Percentiles rank a stretch among this genome's conserved stretches.
Evolutionary conservation across 2,797 vertebrate species (phyloP).

Genomic region (Philypnodon macrostomus): DNA sequence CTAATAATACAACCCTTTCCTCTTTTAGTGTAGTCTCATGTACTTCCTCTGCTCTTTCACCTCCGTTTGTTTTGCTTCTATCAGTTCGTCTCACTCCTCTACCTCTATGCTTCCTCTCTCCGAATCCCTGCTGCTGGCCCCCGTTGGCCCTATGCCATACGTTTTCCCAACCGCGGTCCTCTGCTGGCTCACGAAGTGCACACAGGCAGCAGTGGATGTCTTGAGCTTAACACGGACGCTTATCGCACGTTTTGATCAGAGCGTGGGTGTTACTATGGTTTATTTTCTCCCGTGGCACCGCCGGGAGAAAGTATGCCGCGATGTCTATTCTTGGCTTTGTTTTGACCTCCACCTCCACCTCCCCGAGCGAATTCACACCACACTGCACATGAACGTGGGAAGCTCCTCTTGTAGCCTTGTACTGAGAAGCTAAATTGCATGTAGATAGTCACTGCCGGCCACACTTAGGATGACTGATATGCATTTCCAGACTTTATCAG

Average conservation of each 20-base stretch:
- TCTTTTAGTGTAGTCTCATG: not conserved
- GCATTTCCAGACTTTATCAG: constrained; percentile 51
- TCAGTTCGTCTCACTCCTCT: constrained; percentile 38
- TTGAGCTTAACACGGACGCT: constrained; percentile 18
- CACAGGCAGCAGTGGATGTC: constrained; percentile 19
- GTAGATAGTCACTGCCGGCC: constrained; percentile 45
- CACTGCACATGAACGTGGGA: constrained; percentile 48
- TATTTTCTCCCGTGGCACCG: constrained; percentile 49
- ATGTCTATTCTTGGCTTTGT: constrained; percentile 61
- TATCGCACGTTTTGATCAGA: constrained; percentile 63
- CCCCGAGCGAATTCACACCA: constrained; percentile 46
- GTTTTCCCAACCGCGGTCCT: constrained; percentile 55
- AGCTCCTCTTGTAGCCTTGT: constrained; percentile 44
- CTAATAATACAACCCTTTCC: not conserved
- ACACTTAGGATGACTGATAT: constrained; percentile 42
- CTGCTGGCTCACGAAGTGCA: constrained; percentile 23
- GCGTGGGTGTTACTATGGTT: constrained; percentile 60
- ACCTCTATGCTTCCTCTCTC: constrained; percentile 24
- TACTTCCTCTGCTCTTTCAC: constrained; percentile 55
- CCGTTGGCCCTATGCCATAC: constrained; percentile 60
- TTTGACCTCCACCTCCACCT: constrained; percentile 55
- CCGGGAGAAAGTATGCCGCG: constrained; percentile 38
- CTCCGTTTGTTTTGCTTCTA: constrained; percentile 55
- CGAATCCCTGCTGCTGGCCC: constrained; percentile 58
- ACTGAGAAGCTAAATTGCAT: constrained; percentile 31